phyloP scores from a whole-genome alignment of 2,113 vertebrate genomes.

The Lophochroa leadbeateri region DNA sequence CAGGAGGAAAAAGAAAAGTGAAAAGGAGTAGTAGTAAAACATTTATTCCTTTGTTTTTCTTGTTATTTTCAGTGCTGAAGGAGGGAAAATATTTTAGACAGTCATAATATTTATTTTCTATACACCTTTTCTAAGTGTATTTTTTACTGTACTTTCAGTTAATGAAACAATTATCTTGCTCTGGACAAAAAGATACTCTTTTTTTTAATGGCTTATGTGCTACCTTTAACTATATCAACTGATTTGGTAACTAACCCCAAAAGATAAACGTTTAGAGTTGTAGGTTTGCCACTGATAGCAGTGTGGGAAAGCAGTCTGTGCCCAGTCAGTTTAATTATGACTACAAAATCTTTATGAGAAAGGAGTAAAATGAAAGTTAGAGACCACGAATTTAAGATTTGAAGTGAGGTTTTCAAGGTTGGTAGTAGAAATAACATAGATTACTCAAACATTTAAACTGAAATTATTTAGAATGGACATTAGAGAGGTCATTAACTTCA shows the following conservation, averaged over 20 bases:
- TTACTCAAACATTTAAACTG: rapidly evolving
- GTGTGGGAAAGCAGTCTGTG: neutral
- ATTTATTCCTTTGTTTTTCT: neutral
- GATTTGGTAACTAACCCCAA: neutral
- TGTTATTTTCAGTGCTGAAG: neutral
- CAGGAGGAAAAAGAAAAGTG: neutral
- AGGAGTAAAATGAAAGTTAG: neutral
- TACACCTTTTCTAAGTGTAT: neutral
- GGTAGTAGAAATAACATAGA: neutral
- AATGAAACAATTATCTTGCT: neutral
- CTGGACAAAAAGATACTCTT: neutral
- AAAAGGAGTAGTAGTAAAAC: neutral
- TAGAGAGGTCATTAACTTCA: neutral
- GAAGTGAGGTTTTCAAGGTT: neutral
- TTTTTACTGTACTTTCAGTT: neutral
- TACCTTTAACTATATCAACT: neutral
- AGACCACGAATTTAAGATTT: neutral
- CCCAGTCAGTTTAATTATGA: neutral
- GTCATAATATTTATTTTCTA: neutral
- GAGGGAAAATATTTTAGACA: neutral
- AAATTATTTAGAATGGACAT: neutral
- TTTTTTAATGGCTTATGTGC: neutral
- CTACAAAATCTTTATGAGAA: neutral
- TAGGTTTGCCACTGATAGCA: neutral
- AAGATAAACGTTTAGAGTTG: neutral